Evolutionary conservation across 2,113 vertebrate species (phyloP).

Genomic region (Dolichotis patagonum): DNA sequence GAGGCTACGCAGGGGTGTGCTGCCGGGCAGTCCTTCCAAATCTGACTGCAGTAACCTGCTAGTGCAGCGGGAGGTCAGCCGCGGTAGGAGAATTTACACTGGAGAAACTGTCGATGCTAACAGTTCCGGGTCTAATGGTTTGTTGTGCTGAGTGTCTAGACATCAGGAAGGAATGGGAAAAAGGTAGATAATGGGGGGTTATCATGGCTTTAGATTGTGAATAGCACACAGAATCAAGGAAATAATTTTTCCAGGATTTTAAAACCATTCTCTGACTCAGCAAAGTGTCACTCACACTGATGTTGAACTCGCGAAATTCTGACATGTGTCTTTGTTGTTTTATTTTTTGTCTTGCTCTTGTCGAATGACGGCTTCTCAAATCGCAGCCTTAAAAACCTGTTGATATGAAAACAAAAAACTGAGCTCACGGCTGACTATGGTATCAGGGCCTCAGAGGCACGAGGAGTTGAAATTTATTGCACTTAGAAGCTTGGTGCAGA

Average conservation of each 20-base stretch:
- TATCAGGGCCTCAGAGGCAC: background rate
- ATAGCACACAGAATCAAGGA: background rate
- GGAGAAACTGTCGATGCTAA: background rate
- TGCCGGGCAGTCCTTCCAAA: background rate
- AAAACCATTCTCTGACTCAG: conserved; percentile 15
- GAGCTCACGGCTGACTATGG: background rate
- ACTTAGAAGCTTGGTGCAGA: background rate
- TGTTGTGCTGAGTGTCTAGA: conserved; percentile 1
- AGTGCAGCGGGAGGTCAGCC: background rate
- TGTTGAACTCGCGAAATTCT: background rate
- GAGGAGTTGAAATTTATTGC: background rate
- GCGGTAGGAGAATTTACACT: background rate
- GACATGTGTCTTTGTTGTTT: background rate
- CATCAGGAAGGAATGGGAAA: background rate
- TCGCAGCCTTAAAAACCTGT: background rate
- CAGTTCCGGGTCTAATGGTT: background rate
- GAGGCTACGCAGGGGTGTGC: background rate
- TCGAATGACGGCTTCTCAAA: background rate
- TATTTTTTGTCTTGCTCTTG: background rate
- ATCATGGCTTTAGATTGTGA: background rate
- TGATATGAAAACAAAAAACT: background rate
- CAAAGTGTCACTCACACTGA: background rate
- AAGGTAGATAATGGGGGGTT: background rate
- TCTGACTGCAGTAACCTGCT: background rate
- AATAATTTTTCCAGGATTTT: background rate